phyloP scores from a whole-genome alignment of 2,888 invertebrate genomes.

The Pyralis farinalis region DNA sequence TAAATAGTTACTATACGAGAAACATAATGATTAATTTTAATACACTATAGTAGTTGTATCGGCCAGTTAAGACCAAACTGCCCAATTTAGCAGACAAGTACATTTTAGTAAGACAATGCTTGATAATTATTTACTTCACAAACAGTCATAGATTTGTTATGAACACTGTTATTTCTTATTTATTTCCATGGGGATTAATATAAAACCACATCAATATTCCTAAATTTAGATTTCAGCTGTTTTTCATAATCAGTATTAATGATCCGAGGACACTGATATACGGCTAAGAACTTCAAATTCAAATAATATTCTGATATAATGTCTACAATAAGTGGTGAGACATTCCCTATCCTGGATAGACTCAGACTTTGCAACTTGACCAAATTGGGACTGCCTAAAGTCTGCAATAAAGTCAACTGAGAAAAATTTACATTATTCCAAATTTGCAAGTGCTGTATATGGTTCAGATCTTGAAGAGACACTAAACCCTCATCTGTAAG shows the following conservation, averaged over 20 bases:
- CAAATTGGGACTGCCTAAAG: slow-evolving; percentile 47
- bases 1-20: too few relatives aligned
- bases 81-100: too few relatives aligned
- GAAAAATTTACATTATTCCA: slow-evolving; percentile 69
- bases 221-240: slow-evolving; percentile 63
- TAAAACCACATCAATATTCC: slow-evolving; percentile 65
- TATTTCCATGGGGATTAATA: too few relatives aligned
- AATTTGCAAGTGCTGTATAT: slow-evolving; percentile 54
- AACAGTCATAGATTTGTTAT: too few relatives aligned
- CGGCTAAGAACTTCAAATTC: slow-evolving; percentile 59
- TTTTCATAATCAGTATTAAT: slow-evolving; percentile 63
- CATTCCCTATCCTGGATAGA: slow-evolving; percentile 59
- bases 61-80: too few relatives aligned
- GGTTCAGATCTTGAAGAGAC: slow-evolving; percentile 40
- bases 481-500: slow-evolving; percentile 59
- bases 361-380: slow-evolving; percentile 56
- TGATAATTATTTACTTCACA: too few relatives aligned
- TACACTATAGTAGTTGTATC: too few relatives aligned
- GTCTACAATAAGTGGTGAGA: slow-evolving; percentile 60
- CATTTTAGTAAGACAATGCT: too few relatives aligned
- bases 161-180: too few relatives aligned
- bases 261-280: slow-evolving; percentile 68
- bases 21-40: too few relatives aligned
- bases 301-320: slow-evolving; percentile 65
- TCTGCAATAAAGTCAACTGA: slow-evolving; percentile 46